Conservation (phyloP, 2,113 vertebrate species). For the Phyllopteryx taeniolatus region DNA sequence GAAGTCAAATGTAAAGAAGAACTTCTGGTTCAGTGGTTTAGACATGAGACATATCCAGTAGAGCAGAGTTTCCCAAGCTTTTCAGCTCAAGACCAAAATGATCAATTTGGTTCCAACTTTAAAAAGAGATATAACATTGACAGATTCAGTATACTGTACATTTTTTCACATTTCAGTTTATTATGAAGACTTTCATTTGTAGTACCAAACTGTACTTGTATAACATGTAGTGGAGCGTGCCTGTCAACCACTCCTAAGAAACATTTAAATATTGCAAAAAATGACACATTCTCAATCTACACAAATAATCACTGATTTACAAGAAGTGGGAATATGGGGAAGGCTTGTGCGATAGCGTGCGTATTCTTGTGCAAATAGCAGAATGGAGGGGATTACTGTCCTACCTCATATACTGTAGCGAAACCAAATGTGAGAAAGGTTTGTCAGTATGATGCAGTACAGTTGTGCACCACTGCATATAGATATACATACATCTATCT, state of each 20-base stretch:
- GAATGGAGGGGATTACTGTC: too few relatives aligned
- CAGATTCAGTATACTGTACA: too few relatives aligned
- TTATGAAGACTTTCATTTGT: too few relatives aligned
- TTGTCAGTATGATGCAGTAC: too few relatives aligned
- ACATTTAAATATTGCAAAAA: not conserved
- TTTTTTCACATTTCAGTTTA: too few relatives aligned
- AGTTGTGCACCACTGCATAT: too few relatives aligned
- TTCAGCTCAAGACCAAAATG: not conserved
- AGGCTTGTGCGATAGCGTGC: not conserved
- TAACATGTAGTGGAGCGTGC: not conserved
- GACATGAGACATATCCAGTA: not conserved
- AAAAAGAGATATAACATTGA: not conserved
- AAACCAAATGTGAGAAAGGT: too few relatives aligned
- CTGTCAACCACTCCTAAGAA: not conserved
- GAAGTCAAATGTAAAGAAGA: slow-evolving; percentile 23
- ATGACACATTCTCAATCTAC: not conserved
- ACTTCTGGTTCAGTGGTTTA: slow-evolving; percentile 34
- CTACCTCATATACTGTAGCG: too few relatives aligned
- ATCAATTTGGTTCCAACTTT: not conserved
- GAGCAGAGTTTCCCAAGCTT: not conserved
- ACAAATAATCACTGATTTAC: not conserved
- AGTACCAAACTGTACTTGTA: not conserved
- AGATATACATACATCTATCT: too few relatives aligned
- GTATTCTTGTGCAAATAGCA: too few relatives aligned
- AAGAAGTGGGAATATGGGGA: not conserved